Percentiles rank a stretch among this genome's conserved stretches.
Conservation (phyloP, 2,113 vertebrate genomes). For the Oreochromis tanganicae region DNA sequence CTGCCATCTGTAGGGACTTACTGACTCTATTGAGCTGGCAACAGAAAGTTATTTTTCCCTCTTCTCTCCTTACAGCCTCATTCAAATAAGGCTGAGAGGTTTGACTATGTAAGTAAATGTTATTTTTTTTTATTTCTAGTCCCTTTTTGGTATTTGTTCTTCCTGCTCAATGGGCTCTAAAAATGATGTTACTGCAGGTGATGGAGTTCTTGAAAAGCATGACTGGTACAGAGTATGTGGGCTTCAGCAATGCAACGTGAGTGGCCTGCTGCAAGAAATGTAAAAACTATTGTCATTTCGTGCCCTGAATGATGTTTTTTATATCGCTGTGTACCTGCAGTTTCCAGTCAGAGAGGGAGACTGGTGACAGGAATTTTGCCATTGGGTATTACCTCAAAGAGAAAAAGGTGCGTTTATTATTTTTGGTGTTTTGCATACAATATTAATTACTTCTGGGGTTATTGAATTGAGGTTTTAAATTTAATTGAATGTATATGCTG, state of each 20-base stretch:
- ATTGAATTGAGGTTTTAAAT: background rate
- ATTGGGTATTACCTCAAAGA: constrained; percentile 91
- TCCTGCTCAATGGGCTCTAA: background rate
- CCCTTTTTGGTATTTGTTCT: background rate
- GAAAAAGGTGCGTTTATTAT: constrained; percentile 75
- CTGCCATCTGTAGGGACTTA: constrained; percentile 50
- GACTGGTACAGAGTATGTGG: constrained; percentile 80
- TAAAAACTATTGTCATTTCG: background rate
- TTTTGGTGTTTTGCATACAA: background rate
- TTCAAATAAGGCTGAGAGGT: constrained; percentile 83
- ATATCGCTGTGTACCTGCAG: constrained; percentile 1
- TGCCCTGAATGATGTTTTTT: background rate
- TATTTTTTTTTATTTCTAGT: background rate
- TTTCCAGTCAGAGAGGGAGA: constrained; percentile 67
- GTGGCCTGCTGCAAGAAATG: constrained; percentile 12
- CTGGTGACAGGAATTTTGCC: constrained; percentile 63
- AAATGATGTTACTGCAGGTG: constrained; percentile 61
- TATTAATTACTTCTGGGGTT: background rate
- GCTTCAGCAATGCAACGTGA: constrained; percentile 90
- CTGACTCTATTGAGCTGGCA: background rate
- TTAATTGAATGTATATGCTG: background rate
- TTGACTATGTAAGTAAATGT: constrained; percentile 81
- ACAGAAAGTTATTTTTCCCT: background rate
- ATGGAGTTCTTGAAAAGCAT: constrained; percentile 83
- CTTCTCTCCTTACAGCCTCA: constrained; percentile 70